Percentiles rank a stretch among this genome's conserved stretches.
Conservation (phyloP, 1,140 invertebrate species). For the Mercenaria mercenaria region DNA sequence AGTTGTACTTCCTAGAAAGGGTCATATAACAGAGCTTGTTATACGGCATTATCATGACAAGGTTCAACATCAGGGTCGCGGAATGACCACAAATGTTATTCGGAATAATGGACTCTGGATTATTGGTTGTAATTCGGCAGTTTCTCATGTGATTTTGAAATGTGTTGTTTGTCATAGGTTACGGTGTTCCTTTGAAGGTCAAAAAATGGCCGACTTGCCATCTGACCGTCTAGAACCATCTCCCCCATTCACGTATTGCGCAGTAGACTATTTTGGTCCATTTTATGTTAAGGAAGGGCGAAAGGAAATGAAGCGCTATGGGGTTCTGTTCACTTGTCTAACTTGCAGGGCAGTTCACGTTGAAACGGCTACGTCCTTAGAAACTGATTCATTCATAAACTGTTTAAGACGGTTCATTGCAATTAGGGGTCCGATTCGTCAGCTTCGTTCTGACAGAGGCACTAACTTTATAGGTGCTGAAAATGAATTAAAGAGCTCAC, state of each 20-base stretch:
- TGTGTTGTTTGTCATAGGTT: constrained; percentile 66
- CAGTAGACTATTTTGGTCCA: constrained; percentile 67
- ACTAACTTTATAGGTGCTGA: too few relatives aligned
- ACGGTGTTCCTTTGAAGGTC: neutral
- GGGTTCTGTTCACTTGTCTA: constrained; percentile 46
- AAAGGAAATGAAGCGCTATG: neutral
- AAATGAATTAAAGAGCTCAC: too few relatives aligned
- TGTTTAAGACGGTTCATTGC: constrained; percentile 55
- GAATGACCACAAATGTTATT: neutral
- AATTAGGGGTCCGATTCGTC: constrained; percentile 46
- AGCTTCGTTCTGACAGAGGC: constrained; percentile 37
- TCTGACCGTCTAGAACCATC: constrained; percentile 49
- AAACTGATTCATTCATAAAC: constrained; percentile 45
- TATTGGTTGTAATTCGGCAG: neutral
- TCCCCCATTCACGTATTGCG: constrained; percentile 58
- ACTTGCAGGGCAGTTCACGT: constrained; percentile 22
- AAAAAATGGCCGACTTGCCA: constrained; percentile 69
- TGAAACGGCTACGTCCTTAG: neutral
- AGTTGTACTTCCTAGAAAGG: neutral
- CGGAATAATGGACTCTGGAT: neutral
- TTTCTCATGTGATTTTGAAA: constrained; percentile 27
- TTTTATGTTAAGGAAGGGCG: constrained; percentile 37
- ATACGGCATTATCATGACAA: neutral
- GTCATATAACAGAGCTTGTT: neutral
- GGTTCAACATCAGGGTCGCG: neutral